Evolutionary conservation across 2,113 vertebrate species (phyloP).

Genomic region (Gnathonemus longibarbis): DNA sequence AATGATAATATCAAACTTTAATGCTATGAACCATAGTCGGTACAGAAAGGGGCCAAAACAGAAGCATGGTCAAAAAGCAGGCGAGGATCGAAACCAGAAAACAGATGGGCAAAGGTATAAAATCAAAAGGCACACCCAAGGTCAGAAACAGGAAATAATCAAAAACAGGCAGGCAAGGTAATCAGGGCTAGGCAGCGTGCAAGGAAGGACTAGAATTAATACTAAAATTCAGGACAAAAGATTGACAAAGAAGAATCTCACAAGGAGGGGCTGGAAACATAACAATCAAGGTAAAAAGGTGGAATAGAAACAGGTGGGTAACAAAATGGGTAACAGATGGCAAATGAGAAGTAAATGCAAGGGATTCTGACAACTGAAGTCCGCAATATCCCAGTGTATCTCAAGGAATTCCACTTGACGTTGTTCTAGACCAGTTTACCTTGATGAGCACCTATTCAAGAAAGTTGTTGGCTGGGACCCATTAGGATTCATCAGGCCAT

Average conservation of each 20-base stretch:
- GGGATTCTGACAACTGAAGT: background rate
- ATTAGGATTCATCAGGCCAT: background rate
- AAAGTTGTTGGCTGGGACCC: background rate
- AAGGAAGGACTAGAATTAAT: background rate
- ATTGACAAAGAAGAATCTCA: background rate
- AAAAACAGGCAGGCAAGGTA: background rate
- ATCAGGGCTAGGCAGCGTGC: background rate
- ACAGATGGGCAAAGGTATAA: background rate
- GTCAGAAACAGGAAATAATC: background rate
- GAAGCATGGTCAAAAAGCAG: background rate
- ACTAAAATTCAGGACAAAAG: background rate
- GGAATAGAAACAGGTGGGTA: background rate
- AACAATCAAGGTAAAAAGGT: background rate
- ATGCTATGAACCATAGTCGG: background rate
- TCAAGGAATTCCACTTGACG: background rate
- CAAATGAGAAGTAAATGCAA: background rate
- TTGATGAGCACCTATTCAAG: background rate
- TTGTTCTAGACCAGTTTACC: background rate
- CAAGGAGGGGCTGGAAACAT: background rate
- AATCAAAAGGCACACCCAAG: background rate
- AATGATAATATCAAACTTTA: background rate
- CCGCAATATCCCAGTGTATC: background rate
- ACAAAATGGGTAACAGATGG: background rate
- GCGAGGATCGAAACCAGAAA: background rate
- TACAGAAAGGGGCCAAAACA: background rate